Evolutionary conservation across 2,888 invertebrate species (phyloP).

Genomic region (Cyrtodaria siliqua): DNA sequence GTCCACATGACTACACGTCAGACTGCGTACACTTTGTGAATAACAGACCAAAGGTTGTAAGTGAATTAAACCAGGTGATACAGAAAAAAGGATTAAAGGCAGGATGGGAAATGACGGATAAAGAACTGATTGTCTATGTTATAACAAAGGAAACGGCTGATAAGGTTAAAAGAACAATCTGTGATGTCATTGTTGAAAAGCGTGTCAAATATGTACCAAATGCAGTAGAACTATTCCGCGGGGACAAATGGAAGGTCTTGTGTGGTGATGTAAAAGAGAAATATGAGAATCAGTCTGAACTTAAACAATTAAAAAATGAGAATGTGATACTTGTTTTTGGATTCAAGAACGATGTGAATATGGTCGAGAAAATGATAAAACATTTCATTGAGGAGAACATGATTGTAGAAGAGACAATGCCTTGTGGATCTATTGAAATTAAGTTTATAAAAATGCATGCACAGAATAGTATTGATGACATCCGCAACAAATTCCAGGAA

Average conservation of each 20-base stretch:
- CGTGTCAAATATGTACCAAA: background rate
- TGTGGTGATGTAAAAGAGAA: conserved; percentile 16
- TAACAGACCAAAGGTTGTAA: background rate
- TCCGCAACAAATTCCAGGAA: conserved; percentile 3
- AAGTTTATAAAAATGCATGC: conserved; percentile 24
- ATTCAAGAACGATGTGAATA: conserved; percentile 13
- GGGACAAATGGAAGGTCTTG: conserved; percentile 19
- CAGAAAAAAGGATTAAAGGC: no score
- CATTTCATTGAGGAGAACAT: conserved; percentile 31
- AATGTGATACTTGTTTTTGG: conserved; percentile 19
- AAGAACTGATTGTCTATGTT: no score
- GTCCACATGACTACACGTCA: conserved; percentile 23
- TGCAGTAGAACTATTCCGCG: background rate
- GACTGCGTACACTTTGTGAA: conserved; percentile 29
- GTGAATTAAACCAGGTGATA: conserved; percentile 1
- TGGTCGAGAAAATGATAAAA: conserved; percentile 15
- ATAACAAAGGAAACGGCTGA: background rate
- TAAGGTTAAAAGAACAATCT: background rate
- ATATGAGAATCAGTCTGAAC: conserved; percentile 21
- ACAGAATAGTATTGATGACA: background rate
- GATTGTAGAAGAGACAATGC: conserved; percentile 4
- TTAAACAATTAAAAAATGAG: conserved; percentile 7
- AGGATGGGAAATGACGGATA: no score
- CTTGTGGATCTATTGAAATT: conserved; percentile 10
- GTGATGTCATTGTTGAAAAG: conserved; percentile 6